A percentile compares a stretch with the other conserved stretches of the same genome.
Conservation (phyloP, 2,113 vertebrate species). For the cattle (Bos taurus) region ARS-UCD2.0 NC_037332.1:6003001-6003500, state of each 20-base stretch:
- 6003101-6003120: slow-evolving; percentile 21
- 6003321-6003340: not conserved
- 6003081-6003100: slow-evolving; percentile 25
- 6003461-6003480: slow-evolving; percentile 6
- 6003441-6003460: not conserved
- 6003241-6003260: not conserved
- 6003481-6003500: not conserved
- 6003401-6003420: not conserved
- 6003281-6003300: not conserved
- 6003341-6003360: not conserved
- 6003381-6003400: not conserved
- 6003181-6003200: not conserved
- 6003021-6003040: not conserved
- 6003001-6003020: not conserved
- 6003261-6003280: not conserved
- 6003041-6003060: not conserved
- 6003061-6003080: not conserved
- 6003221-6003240: not conserved
- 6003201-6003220: not conserved
- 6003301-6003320: not conserved
- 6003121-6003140: not conserved
- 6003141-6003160: not conserved
- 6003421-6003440: not conserved
- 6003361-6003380: slow-evolving; percentile 2
- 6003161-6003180: not conserved